These are phyloP conservation scores for Rostratula benghalensis DNA, from an alignment of 2,113 vertebrate genomes.

Conservation along the genomic window DNA sequence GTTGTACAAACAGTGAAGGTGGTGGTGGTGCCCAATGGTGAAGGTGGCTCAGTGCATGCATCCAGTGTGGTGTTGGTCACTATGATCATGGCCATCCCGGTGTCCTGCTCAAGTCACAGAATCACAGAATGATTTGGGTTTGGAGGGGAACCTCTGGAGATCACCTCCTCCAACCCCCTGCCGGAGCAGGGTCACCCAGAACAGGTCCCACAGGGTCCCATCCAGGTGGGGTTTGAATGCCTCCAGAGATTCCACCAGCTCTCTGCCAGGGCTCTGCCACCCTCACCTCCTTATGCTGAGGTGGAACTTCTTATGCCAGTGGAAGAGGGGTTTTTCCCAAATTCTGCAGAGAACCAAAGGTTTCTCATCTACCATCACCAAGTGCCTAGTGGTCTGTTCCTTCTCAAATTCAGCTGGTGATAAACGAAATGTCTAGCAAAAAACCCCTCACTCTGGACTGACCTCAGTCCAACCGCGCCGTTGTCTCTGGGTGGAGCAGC, in stretches of 20 bases:
- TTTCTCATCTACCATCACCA: rapidly evolving
- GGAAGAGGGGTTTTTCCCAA: not conserved
- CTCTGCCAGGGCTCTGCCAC: too few relatives aligned
- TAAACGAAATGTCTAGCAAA: not conserved
- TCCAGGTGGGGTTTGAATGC: too few relatives aligned
- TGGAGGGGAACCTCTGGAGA: too few relatives aligned
- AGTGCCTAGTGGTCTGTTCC: not conserved
- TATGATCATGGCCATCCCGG: rapidly evolving
- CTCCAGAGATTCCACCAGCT: too few relatives aligned
- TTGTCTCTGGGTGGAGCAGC: not conserved
- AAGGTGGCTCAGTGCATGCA: rapidly evolving
- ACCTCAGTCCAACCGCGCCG: not conserved
- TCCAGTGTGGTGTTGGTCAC: too few relatives aligned
- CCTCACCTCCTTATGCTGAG: too few relatives aligned
- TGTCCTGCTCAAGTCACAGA: not conserved
- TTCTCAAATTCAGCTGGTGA: not conserved
- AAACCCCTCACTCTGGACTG: not conserved
- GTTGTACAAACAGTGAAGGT: rapidly evolving
- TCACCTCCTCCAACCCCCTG: too few relatives aligned
- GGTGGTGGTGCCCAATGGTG: rapidly evolving
- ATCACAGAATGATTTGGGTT: too few relatives aligned
- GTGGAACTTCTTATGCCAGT: too few relatives aligned
- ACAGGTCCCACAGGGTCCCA: too few relatives aligned
- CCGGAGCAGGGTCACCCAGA: too few relatives aligned
- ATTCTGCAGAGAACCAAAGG: not conserved